Evolutionary conservation across 35 echinoderm and acorn worm genomes (phyloP), one percentile per base, ranked within the genome.

Genomic region (Stichopus chloronotus): DNA sequence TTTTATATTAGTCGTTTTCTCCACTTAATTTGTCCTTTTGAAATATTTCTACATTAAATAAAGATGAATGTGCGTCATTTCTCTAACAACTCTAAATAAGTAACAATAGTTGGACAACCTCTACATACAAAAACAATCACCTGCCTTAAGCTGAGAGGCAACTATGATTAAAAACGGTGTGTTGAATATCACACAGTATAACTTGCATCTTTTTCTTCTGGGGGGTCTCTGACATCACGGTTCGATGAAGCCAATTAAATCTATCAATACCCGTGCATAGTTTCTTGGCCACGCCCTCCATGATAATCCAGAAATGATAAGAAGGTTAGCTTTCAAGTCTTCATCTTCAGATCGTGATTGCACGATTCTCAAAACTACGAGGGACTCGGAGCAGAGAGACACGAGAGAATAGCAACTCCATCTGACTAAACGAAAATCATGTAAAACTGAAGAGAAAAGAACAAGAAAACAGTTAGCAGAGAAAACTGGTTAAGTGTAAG

Each of bases 231-330:
- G 5, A 43, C 30, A 3, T 43, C 30, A 43, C n/a, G 91, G 90
- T 30, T 78, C 78, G 23, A 13, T 91, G 53, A 93, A 92, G n/a
- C 97, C 97, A 6, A 96, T 20, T 8, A 99, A 68, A 12, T 95
- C 92, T 53, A 92, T 63, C 9, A 99, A 56, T 9, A 94, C 78
- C 1, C 9, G 56, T 9, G 97, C 97, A 55, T 96, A 96, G 85
- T 99, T 99, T 19, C 84, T 87, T 0, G 95, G 95, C 97, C 97
- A 99, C 11, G 93, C 93, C 20, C 94, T 93, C 97, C 97, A 99
- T 3, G 97, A 99, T 30, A 88, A 59, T 12, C 76, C 57, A 30
- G 91, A 82, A n/a, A n/a, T n/a, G n/a, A 95, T 69, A 14, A 80
- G 61, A 0, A 99, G 87, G 7, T 68, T 21, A 10, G 92, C 78